These are phyloP conservation scores for Catostomus latipinnis DNA, from an alignment of 2,797 vertebrate genomes.

Conservation along the genomic window DNA sequence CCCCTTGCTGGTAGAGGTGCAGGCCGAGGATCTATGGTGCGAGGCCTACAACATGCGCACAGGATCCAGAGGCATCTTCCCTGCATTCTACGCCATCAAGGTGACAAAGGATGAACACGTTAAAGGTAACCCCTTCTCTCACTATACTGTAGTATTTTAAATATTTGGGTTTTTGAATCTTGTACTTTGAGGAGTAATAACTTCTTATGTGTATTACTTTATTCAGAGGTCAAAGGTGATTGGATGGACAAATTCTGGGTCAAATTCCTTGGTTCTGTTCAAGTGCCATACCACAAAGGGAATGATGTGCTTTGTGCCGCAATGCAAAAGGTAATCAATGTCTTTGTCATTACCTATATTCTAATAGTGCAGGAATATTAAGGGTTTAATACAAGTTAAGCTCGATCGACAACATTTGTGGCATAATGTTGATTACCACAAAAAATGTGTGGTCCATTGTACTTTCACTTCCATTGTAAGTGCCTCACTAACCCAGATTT, in stretches of 20 bases:
- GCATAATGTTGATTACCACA: too few relatives aligned
- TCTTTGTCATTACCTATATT: not conserved
- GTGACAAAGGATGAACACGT: slow-evolving; percentile 75
- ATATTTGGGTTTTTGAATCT: not conserved
- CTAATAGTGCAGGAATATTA: not conserved
- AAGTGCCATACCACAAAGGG: slow-evolving; percentile 93
- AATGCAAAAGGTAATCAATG: slow-evolving; percentile 91
- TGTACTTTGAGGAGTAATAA: too few relatives aligned
- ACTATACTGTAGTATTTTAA: not conserved
- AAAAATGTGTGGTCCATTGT: too few relatives aligned
- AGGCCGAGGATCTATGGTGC: slow-evolving; percentile 95
- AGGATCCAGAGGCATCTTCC: slow-evolving; percentile 90
- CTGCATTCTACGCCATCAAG: slow-evolving; percentile 89
- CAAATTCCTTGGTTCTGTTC: slow-evolving; percentile 93
- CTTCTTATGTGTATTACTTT: not conserved
- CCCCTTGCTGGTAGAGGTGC: slow-evolving; percentile 88
- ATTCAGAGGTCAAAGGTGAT: slow-evolving; percentile 66
- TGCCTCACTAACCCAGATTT: too few relatives aligned
- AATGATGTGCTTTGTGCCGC: slow-evolving; percentile 92
- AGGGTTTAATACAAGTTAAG: too few relatives aligned
- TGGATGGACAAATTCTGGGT: slow-evolving; percentile 88
- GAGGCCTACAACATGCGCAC: slow-evolving; percentile 98
- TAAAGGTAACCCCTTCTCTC: slow-evolving; percentile 75
- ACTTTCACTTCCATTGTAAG: too few relatives aligned
- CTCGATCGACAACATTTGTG: too few relatives aligned